Base-by-base conservation (phyloP, 2,888 invertebrate species). In the Blera fallax region DNA sequence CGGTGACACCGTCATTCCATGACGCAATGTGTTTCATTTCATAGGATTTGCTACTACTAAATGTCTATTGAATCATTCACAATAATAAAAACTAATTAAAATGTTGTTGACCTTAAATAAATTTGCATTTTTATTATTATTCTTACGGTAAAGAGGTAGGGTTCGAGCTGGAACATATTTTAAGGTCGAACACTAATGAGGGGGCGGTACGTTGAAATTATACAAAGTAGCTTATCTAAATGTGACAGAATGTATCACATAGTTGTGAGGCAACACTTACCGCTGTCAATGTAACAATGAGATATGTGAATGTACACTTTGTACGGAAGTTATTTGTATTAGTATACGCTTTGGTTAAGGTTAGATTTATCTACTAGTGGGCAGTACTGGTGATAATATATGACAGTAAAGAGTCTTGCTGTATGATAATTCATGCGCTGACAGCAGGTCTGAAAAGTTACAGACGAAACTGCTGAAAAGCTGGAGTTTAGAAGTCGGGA, bases 101-200 rank as follows among this genome's bases (percentile, higher is more conserved):
- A 72, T 79, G 79, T 64, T 79, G 79, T 72, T 79, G 79, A 79
- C 79, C 79, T 79, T 79, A 65, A 48, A 40, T 48, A 54, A 45
- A 69, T 79, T 79, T 50, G 34, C 72, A 79, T 72, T 79, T 79
- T 56, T 50, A 79, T 72, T 76, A 48, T 32, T 29, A 18, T 10
- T 21, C 7, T 54, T 29, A 50, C 52, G 70, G 67, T 69, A 54
- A 24, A 37, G 52, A 43, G 37, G 65, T 64, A 73, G 54, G 54
- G 11, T 37, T 21, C 6, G 11, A 11, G 7, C 11, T 56, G 58
- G 40, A 58, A 40, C 37, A 24, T 21, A 40, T 24, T 58, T 7
- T 58, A 58, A 58, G 58, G 58, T 40, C 58, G 11, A 40, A 1
- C 4, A 24, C 40, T 37, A 7, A 58, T 24, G 40, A 21, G 58